Conservation (phyloP, 30 jellyfish, hydroid and myxozoan genomes). For the Aurelia coerulea region DNA sequence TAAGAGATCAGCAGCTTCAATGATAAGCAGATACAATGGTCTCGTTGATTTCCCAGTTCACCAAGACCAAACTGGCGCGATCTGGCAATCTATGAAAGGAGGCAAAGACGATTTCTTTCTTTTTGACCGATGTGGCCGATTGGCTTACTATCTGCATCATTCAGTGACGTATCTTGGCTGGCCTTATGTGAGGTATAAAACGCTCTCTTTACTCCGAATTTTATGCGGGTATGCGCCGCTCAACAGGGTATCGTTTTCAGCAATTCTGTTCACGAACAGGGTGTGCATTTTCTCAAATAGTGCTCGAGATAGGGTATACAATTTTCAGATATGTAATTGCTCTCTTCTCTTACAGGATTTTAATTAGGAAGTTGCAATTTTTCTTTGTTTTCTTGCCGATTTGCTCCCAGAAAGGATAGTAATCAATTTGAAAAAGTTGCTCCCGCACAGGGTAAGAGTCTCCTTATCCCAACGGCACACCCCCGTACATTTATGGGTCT, state of each 20-base stretch:
- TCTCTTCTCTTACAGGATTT: background rate
- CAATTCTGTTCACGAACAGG: background rate
- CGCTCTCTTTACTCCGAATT: background rate
- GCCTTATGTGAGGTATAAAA: conserved; percentile 44
- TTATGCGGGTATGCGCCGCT: background rate
- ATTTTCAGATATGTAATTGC: too few relatives aligned
- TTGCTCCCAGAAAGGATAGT: too few relatives aligned
- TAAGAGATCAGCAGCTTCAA: conserved; percentile 37
- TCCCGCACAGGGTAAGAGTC: background rate
- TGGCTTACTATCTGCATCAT: conserved; percentile 35
- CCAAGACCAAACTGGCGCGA: conserved; percentile 35
- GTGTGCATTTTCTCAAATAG: background rate
- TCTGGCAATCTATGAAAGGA: conserved; percentile 45
- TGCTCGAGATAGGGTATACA: background rate
- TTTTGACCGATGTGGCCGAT: conserved; percentile 49
- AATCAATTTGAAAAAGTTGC: background rate
- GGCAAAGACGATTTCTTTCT: conserved; percentile 41
- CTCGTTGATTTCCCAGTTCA: conserved; percentile 23
- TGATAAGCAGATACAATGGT: background rate
- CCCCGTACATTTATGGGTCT: too few relatives aligned
- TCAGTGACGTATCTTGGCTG: conserved; percentile 34
- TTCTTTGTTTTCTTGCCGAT: too few relatives aligned
- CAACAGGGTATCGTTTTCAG: too few relatives aligned
- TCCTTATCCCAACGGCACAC: too few relatives aligned
- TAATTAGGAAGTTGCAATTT: too few relatives aligned